These are phyloP conservation scores for Amiota minor DNA, from an alignment of 2,888 invertebrate genomes.

Conservation along the genomic window DNA sequence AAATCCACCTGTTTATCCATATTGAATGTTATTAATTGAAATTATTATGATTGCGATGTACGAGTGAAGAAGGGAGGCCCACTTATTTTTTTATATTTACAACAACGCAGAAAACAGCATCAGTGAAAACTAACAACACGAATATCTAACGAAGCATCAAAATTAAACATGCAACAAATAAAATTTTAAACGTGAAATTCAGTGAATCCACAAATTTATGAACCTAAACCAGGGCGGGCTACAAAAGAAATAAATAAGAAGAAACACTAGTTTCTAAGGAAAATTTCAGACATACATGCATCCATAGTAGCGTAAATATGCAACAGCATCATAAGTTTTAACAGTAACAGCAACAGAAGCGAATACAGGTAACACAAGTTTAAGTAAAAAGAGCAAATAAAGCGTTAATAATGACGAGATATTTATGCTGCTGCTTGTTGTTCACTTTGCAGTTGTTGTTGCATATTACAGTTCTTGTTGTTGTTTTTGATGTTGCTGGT, in stretches of 20 bases:
- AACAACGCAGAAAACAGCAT: conserved; percentile 10
- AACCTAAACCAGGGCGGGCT: conserved; percentile 63
- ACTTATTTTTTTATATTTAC: background rate
- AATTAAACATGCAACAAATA: conserved; percentile 64
- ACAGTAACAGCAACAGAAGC: conserved; percentile 50
- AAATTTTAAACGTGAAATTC: conserved; percentile 37
- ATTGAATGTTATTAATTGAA: conserved; percentile 5
- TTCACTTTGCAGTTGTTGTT: conserved; percentile 22
- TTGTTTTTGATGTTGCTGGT: conserved; percentile 30
- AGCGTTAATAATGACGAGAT: conserved; percentile 36
- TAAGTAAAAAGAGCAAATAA: conserved; percentile 10
- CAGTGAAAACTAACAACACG: conserved; percentile 55
- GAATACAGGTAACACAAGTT: conserved; percentile 29
- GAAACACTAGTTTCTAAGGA: conserved; percentile 70
- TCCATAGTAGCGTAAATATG: conserved; percentile 1
- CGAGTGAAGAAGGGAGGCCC: too few species aligned
- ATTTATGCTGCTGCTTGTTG: conserved; percentile 35
- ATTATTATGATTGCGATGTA: background rate
- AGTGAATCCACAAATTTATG: conserved; percentile 64
- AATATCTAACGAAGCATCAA: conserved; percentile 64
- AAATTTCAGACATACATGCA: conserved; percentile 59
- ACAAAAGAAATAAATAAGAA: conserved; percentile 55
- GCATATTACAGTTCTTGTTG: conserved; percentile 25
- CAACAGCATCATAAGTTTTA: conserved; percentile 5
- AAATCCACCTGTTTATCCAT: background rate